These are phyloP conservation scores for Gadopsis bispinosus DNA, from an alignment of 2,797 vertebrate genomes.

Conservation along the genomic window DNA sequence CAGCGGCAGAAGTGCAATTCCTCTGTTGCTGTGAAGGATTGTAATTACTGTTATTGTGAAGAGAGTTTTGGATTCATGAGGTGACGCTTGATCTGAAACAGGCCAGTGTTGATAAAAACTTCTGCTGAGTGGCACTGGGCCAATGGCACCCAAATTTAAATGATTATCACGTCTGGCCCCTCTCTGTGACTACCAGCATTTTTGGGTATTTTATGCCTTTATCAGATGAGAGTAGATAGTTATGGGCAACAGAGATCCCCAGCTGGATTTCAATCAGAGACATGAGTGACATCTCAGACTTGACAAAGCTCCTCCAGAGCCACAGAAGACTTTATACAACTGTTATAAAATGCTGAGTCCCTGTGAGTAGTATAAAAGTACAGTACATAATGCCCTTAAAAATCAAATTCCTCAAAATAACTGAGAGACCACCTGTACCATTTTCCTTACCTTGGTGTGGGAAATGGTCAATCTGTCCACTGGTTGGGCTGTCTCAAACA, in stretches of 20 bases:
- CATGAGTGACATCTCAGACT: not conserved
- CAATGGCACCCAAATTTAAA: not conserved
- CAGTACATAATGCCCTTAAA: not conserved
- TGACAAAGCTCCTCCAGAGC: not conserved
- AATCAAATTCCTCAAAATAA: not conserved
- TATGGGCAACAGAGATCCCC: not conserved
- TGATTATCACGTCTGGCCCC: not conserved
- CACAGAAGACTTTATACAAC: not conserved
- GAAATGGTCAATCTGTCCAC: conserved; percentile 94
- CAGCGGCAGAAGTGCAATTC: conserved; percentile 60
- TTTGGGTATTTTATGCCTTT: not conserved
- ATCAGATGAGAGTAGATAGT: not conserved
- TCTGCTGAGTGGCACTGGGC: conserved; percentile 31
- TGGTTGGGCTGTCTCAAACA: conserved; percentile 90
- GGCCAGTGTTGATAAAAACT: conserved; percentile 51
- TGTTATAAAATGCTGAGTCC: not conserved
- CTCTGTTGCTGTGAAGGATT: conserved; percentile 22
- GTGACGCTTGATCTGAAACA: conserved; percentile 50
- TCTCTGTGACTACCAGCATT: conserved; percentile 8
- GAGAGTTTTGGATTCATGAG: conserved; percentile 57
- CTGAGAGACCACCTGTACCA: accelerated
- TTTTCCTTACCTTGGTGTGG: conserved; percentile 86
- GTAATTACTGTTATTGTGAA: conserved; percentile 68
- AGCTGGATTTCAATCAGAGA: not conserved
- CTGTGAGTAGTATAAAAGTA: not conserved